Base-by-base conservation (phyloP, 1,140 invertebrate species). In the Drosophila lacteicornis region DNA sequence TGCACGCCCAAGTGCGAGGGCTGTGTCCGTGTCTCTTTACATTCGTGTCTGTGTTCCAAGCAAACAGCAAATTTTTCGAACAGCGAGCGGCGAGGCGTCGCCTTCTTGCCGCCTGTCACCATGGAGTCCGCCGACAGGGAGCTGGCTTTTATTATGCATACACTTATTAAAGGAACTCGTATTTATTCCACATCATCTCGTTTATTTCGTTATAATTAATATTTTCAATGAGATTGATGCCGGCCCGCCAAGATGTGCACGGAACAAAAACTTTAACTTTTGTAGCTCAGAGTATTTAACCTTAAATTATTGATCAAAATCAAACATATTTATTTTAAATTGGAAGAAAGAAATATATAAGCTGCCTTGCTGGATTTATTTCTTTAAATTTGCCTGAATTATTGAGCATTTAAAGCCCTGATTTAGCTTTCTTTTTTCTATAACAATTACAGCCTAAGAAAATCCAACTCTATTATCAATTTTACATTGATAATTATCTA, bases 141-240 rank as follows among this genome's bases (percentile, higher is more conserved):
- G 40, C 57, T 15, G 56, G 15, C 42, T 25, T 58, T 70, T 71
- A 56, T 63, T 74, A 53, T 70, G 38, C 43, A 70, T 56, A 59
- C 22, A 46, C 67, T 71, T 38, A 59, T 50, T 73, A 36, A 49
- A 71, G 36, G 30, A 59, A 49, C 53, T 42, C 45, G 30, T 73
- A 50, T 47, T 45, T 68, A 51, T 56, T 70, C 46, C 67, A 38
- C 67, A 73, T 73, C 67, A 71, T 60, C 46, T 73, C 45, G 27
- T 59, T 47, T 71, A 73, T 73, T 73, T 60, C 30, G 55, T 45
- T 73, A 60, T 73, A 73, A 73, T 73, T 73, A 73, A 73, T 73
- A 73, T 73, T 73, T 73, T 50, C 53, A 50, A 51, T 38, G 67
- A 15, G 42, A 13, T 47, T 56, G 30, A 43, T 49, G 36, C 51